Conservation (phyloP, 2,113 vertebrate genomes). For the Chaetops frenatus region DNA sequence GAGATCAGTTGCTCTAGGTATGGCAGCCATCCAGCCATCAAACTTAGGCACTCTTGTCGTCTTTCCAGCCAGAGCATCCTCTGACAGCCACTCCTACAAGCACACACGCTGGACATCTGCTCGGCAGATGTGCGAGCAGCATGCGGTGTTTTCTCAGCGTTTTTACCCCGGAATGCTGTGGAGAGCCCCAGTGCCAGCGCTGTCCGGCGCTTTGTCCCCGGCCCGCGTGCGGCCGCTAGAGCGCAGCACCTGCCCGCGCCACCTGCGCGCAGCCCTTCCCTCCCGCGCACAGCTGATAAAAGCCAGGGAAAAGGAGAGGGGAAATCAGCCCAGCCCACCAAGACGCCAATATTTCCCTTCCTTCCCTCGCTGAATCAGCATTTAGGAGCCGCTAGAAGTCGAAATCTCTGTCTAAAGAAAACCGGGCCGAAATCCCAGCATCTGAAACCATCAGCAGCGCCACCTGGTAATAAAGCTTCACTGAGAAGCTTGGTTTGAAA, state of each 20-base stretch:
- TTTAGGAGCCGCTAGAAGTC: neutral
- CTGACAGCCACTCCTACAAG: neutral
- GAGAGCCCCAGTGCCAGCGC: fast-evolving
- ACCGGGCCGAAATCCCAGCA: neutral
- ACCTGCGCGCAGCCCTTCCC: neutral
- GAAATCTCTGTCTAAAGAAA: neutral
- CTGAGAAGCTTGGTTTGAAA: neutral
- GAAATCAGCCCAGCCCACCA: neutral
- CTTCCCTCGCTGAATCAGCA: neutral
- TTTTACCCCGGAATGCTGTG: neutral
- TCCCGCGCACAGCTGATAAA: fast-evolving
- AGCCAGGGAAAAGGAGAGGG: fast-evolving
- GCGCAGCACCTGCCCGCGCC: conserved; percentile 4
- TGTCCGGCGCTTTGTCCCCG: too few species aligned
- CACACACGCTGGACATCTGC: neutral
- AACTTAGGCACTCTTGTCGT: neutral
- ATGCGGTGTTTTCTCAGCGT: neutral
- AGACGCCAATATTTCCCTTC: neutral
- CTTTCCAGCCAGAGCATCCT: neutral
- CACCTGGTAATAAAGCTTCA: neutral
- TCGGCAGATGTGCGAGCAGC: neutral
- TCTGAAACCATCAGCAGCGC: neutral
- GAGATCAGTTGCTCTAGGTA: neutral
- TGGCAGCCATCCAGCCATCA: neutral
- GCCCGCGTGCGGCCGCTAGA: conserved; percentile 6